These are phyloP conservation scores for Smittia aterrima DNA, from an alignment of 2,888 invertebrate species.

Conservation along the genomic window DNA sequence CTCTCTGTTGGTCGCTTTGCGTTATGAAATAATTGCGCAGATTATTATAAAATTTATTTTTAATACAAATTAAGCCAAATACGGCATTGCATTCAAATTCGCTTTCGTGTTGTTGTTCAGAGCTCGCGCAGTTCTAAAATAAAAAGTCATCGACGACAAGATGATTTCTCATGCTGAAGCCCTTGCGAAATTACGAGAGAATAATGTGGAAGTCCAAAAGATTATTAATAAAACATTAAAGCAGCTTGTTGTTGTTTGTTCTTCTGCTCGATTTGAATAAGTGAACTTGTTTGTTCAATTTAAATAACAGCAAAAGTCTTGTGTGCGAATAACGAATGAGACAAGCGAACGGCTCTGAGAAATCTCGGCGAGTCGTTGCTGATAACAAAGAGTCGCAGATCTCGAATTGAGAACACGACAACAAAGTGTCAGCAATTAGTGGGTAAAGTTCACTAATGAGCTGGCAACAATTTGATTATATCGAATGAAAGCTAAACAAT, in stretches of 20 bases:
- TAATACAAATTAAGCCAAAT: slow-evolving; percentile 38
- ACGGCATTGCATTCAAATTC: slow-evolving; percentile 20
- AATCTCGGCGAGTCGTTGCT: background rate
- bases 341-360: background rate
- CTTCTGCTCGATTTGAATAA: slow-evolving; percentile 18
- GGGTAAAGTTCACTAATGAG: background rate
- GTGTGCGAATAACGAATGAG: background rate
- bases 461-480: background rate
- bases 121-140: background rate
- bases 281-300: background rate
- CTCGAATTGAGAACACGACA: background rate
- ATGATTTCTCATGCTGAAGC: slow-evolving; percentile 2
- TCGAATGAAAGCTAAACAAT: background rate
- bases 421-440: slow-evolving; percentile 11
- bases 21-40: slow-evolving; percentile 39
- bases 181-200: background rate
- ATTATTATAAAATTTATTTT: slow-evolving; percentile 34
- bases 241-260: background rate
- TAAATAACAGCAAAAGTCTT: background rate
- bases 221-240: slow-evolving; percentile 23
- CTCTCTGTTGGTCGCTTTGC: background rate
- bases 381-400: background rate
- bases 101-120: background rate
- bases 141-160: background rate
- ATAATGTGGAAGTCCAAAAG: slow-evolving; percentile 2